These are phyloP conservation scores for Hypanus sabinus DNA, from an alignment of 2,113 vertebrate genomes.

Conservation along the genomic window DNA sequence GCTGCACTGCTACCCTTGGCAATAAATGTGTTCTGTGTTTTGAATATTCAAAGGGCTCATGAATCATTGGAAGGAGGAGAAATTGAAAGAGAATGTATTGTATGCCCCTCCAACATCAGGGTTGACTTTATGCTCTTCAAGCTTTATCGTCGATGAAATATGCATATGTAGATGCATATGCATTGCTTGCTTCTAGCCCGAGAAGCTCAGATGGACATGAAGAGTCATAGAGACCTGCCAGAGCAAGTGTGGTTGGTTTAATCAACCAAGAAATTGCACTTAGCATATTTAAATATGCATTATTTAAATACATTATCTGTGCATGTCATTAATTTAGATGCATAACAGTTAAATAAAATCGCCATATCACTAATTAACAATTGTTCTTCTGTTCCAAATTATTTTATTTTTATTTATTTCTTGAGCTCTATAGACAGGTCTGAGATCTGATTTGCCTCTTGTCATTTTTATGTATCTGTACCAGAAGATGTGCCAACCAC, in stretches of 20 bases:
- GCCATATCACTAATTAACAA: not conserved
- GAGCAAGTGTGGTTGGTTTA: too few species aligned
- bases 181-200: too few species aligned
- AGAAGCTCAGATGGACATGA: too few species aligned
- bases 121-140: conserved; percentile 20
- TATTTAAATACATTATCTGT: too few species aligned
- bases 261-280: too few species aligned
- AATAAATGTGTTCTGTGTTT: conserved; percentile 6
- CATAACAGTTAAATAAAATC: not conserved
- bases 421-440: not conserved
- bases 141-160: not conserved
- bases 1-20: not conserved
- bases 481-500: conserved; percentile 6
- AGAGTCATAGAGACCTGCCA: too few species aligned
- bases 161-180: too few species aligned
- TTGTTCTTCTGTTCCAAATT: not conserved
- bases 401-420: conserved; percentile 1
- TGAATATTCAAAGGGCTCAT: conserved; percentile 25
- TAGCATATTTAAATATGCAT: too few species aligned
- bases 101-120: not conserved
- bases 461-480: not conserved
- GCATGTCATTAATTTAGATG: too few species aligned
- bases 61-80: not conserved
- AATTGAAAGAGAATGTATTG: not conserved
- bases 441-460: not conserved